Conservation (phyloP, 2,797 vertebrate species). For the Acanthurus lineatus region DNA sequence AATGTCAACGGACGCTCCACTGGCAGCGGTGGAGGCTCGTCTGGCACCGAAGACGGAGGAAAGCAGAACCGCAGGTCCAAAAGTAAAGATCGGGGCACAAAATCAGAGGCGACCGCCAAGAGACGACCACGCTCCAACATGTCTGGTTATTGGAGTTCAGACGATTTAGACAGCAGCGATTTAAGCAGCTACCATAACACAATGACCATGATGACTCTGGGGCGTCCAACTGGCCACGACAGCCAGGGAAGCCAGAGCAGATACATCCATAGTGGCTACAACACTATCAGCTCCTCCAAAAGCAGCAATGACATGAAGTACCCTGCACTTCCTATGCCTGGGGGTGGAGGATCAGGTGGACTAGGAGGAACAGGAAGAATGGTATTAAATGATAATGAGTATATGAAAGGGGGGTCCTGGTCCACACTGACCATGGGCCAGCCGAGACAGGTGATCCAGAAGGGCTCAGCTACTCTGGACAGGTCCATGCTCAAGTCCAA, state of each 20-base stretch:
- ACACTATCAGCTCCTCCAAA: slow-evolving; percentile 96
- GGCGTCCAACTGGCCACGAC: slow-evolving; percentile 82
- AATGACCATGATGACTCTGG: slow-evolving; percentile 94
- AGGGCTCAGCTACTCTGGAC: slow-evolving; percentile 96
- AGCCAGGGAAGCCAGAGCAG: slow-evolving; percentile 79
- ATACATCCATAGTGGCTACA: slow-evolving; percentile 96
- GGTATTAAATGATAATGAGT: slow-evolving; percentile 88
- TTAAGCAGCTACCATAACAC: slow-evolving; percentile 92
- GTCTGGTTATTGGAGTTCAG: slow-evolving; percentile 99
- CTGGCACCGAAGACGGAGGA: slow-evolving; percentile 88
- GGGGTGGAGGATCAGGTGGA: slow-evolving; percentile 78
- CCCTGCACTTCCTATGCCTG: slow-evolving; percentile 84
- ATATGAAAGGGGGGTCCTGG: slow-evolving; percentile 96
- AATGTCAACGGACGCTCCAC: slow-evolving; percentile 90
- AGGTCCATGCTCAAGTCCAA: slow-evolving; percentile 98
- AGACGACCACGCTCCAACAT: slow-evolving; percentile 95
- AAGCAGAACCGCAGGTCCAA: slow-evolving; percentile 95
- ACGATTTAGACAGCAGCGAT: slow-evolving; percentile 95
- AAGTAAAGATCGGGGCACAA: slow-evolving; percentile 95
- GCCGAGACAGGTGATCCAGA: slow-evolving; percentile 94
- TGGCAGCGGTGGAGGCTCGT: slow-evolving; percentile 84
- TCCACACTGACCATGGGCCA: slow-evolving; percentile 96
- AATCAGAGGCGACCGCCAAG: slow-evolving; percentile 92
- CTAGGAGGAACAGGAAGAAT: slow-evolving; percentile 82
- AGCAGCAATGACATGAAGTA: slow-evolving; percentile 94